phyloP scores from a whole-genome alignment of 2,888 invertebrate genomes.

The Zaprionus bogoriensis region DNA sequence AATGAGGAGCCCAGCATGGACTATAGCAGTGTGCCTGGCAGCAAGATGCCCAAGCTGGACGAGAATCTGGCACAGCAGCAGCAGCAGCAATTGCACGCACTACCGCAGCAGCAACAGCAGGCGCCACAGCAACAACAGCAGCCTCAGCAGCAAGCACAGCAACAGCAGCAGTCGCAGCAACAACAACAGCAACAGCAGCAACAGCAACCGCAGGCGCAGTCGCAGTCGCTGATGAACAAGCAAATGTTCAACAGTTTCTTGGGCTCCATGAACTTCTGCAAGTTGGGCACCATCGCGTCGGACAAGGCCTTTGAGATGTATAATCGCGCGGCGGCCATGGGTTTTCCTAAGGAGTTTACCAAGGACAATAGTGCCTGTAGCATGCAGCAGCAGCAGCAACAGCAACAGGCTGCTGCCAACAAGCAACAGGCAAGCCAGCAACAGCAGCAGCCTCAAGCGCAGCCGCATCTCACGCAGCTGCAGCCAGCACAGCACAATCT shows the following conservation, averaged over 20 bases:
- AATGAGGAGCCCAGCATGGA: slow-evolving; percentile 74
- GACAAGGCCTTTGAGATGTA: slow-evolving; percentile 83
- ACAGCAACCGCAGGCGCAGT: slow-evolving; percentile 44
- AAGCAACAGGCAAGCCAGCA: slow-evolving; percentile 50
- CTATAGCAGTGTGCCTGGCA: slow-evolving; percentile 73
- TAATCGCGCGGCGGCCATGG: slow-evolving; percentile 82
- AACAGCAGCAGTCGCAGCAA: slow-evolving; percentile 26
- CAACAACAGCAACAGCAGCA: slow-evolving; percentile 38
- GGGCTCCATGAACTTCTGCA: slow-evolving; percentile 80
- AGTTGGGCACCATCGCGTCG: slow-evolving; percentile 79
- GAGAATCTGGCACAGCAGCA: slow-evolving; percentile 50
- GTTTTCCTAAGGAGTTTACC: slow-evolving; percentile 81
- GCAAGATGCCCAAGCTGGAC: slow-evolving; percentile 74
- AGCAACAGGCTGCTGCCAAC: slow-evolving; percentile 41
- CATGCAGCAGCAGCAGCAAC: slow-evolving; percentile 59
- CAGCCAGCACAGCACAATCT: slow-evolving; percentile 56
- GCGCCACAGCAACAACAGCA: slow-evolving; percentile 36
- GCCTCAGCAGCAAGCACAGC: slow-evolving; percentile 61
- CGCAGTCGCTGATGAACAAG: slow-evolving; percentile 66
- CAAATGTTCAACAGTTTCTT: slow-evolving; percentile 82
- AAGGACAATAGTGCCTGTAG: slow-evolving; percentile 70
- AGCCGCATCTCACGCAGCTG: slow-evolving; percentile 58
- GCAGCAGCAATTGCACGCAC: slow-evolving; percentile 32
- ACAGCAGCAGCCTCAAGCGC: slow-evolving; percentile 56
- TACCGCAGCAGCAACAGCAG: slow-evolving; percentile 34